Percentiles rank a stretch among this genome's conserved stretches.
These are phyloP conservation scores for Sycophila sp. DNA, from an alignment of 1,140 invertebrate species.

Conservation along the genomic window DNA sequence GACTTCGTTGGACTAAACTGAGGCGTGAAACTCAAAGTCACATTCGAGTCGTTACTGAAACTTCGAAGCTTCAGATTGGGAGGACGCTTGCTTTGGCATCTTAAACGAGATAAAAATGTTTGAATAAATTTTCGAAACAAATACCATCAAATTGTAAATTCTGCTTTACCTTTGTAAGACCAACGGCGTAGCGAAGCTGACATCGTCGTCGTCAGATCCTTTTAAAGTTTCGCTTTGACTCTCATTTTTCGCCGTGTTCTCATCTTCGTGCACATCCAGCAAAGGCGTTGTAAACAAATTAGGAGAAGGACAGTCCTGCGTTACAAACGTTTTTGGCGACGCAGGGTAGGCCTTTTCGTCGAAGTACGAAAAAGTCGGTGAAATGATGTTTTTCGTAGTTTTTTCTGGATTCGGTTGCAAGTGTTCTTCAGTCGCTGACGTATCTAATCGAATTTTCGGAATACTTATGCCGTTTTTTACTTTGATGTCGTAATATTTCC, in stretches of 20 bases:
- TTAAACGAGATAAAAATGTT: slow-evolving; percentile 41
- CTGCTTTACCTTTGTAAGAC: slow-evolving; percentile 33
- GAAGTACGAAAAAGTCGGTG: slow-evolving; percentile 53
- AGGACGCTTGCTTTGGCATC: slow-evolving; percentile 47
- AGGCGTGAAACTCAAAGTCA: slow-evolving; percentile 49
- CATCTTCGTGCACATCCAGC: slow-evolving; percentile 6
- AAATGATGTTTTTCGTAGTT: slow-evolving; percentile 37
- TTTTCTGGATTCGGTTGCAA: neutral
- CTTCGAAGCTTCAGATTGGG: slow-evolving; percentile 45
- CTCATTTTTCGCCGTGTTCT: neutral
- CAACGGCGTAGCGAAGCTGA: no score
- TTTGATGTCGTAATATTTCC: no score
- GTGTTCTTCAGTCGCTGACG: neutral
- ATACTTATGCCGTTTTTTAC: neutral
- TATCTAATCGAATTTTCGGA: slow-evolving; percentile 12
- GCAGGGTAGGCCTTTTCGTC: slow-evolving; percentile 37
- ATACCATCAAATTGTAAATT: no score
- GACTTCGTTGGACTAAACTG: slow-evolving; percentile 54
- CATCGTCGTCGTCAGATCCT: no score
- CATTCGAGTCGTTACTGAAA: slow-evolving; percentile 42
- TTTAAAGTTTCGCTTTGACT: neutral
- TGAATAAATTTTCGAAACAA: no score
- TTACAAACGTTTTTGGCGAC: slow-evolving; percentile 48
- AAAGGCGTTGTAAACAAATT: slow-evolving; percentile 28
- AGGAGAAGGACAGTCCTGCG: neutral